These are phyloP conservation scores for Mamestra brassicae DNA, from an alignment of 2,888 invertebrate genomes.

Conservation along the genomic window DNA sequence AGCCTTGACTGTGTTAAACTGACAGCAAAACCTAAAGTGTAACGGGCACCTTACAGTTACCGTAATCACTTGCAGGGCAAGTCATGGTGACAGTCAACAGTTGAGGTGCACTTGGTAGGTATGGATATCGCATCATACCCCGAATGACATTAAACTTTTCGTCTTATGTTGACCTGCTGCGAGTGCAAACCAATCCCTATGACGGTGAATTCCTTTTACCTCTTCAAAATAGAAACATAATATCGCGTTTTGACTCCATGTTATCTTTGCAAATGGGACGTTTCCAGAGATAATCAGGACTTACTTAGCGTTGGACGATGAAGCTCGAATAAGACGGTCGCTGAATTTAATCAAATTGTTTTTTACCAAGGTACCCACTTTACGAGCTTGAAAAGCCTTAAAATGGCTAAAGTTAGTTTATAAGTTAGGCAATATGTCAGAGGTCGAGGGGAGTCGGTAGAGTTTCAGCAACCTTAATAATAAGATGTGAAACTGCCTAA, in stretches of 20 bases:
- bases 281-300: constrained; percentile 21
- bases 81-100: too few relatives aligned
- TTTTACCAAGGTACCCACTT: constrained; percentile 26
- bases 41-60: too few relatives aligned
- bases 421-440: constrained; percentile 31
- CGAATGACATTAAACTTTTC: not conserved
- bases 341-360: constrained; percentile 45
- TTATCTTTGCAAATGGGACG: constrained; percentile 13
- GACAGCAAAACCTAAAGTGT: too few relatives aligned
- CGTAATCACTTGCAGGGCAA: too few relatives aligned
- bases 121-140: too few relatives aligned
- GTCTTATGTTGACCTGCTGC: not conserved
- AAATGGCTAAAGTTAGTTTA: constrained; percentile 32
- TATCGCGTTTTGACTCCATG: constrained; percentile 4
- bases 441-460: not conserved
- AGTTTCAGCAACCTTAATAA: constrained; percentile 9
- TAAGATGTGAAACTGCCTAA: not conserved
- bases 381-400: constrained; percentile 31
- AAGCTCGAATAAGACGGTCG: constrained; percentile 22
- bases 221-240: not conserved
- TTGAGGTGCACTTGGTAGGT: too few relatives aligned
- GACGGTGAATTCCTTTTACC: not conserved
- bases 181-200: not conserved
- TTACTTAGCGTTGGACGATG: constrained; percentile 27
- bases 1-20: too few relatives aligned